Percentiles rank a stretch among this genome's conserved stretches.
Conservation (phyloP, 2,113 vertebrate genomes). For the Platichthys flesus region DNA sequence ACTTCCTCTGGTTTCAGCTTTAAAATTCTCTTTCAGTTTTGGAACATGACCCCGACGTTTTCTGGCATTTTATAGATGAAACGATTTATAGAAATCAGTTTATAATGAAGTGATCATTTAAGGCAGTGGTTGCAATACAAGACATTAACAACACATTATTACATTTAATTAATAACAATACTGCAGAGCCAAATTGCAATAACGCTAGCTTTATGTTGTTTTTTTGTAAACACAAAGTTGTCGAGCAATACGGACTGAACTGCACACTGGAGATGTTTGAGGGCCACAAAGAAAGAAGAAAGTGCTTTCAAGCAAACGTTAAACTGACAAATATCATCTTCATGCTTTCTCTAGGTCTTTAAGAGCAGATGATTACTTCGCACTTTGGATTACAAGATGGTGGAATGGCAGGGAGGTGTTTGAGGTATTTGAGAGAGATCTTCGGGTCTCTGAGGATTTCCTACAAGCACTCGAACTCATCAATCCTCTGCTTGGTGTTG, state of each 20-base stretch:
- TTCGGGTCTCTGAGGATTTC: constrained; percentile 18
- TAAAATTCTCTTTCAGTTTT: too few relatives aligned
- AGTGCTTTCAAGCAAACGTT: constrained; percentile 28
- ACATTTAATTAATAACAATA: background rate
- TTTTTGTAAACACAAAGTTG: constrained; percentile 26
- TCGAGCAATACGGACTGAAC: background rate
- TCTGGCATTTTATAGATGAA: too few relatives aligned
- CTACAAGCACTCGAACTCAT: constrained; percentile 98
- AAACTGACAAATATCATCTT: constrained; percentile 9
- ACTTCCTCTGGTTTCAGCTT: too few relatives aligned
- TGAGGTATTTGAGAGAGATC: constrained; percentile 34
- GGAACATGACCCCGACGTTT: too few relatives aligned
- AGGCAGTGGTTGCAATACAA: too few relatives aligned
- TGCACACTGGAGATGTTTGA: constrained; percentile 39
- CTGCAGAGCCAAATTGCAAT: background rate
- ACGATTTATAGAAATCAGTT: too few relatives aligned
- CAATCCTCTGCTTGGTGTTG: constrained; percentile 98
- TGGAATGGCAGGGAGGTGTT: background rate
- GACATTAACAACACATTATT: background rate
- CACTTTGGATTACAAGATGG: constrained; percentile 17
- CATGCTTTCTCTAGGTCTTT: constrained; percentile 19
- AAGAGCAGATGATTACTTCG: constrained; percentile 24
- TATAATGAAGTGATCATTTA: background rate
- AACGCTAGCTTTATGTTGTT: constrained; percentile 1
- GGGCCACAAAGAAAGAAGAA: constrained; percentile 21